These are phyloP conservation scores for Labeo catla DNA, from an alignment of 2,113 vertebrate genomes.

Conservation along the genomic window DNA sequence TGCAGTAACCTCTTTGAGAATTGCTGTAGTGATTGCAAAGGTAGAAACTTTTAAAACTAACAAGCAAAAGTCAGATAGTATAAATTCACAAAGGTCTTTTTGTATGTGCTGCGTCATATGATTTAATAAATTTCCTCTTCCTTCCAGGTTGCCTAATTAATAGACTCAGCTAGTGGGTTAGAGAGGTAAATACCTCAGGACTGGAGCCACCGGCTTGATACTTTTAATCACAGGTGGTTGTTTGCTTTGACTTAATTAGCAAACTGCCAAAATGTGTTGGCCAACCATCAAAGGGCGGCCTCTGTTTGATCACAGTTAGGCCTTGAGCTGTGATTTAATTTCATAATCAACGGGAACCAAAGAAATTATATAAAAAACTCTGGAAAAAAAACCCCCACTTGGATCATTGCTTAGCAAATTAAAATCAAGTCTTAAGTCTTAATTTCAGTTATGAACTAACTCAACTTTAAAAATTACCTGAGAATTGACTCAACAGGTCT, in stretches of 20 bases:
- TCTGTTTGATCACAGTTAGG: slow-evolving; percentile 36
- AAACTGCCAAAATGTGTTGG: slow-evolving; percentile 23
- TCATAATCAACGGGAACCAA: slow-evolving; percentile 2
- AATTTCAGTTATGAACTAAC: neutral
- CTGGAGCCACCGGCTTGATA: slow-evolving; percentile 18
- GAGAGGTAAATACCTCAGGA: slow-evolving; percentile 30
- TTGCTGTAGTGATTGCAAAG: slow-evolving; percentile 1
- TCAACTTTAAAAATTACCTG: neutral
- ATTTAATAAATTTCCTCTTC: neutral
- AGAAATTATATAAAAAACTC: neutral
- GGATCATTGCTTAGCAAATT: neutral
- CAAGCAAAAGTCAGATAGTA: neutral
- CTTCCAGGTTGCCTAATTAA: slow-evolving; percentile 32
- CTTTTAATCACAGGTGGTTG: slow-evolving; percentile 42
- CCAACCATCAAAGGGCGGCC: slow-evolving; percentile 14
- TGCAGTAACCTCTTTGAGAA: slow-evolving; percentile 11
- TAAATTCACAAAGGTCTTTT: neutral
- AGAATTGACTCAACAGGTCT: neutral
- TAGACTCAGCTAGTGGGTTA: slow-evolving; percentile 22
- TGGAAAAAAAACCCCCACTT: neutral
- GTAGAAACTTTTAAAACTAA: neutral
- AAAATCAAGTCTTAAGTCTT: neutral
- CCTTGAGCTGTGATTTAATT: slow-evolving; percentile 39
- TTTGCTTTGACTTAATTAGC: slow-evolving; percentile 42
- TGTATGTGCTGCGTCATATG: neutral